These are phyloP conservation scores for Bimastos eiseni DNA, from an alignment of 2,888 invertebrate species.

Conservation along the genomic window DNA sequence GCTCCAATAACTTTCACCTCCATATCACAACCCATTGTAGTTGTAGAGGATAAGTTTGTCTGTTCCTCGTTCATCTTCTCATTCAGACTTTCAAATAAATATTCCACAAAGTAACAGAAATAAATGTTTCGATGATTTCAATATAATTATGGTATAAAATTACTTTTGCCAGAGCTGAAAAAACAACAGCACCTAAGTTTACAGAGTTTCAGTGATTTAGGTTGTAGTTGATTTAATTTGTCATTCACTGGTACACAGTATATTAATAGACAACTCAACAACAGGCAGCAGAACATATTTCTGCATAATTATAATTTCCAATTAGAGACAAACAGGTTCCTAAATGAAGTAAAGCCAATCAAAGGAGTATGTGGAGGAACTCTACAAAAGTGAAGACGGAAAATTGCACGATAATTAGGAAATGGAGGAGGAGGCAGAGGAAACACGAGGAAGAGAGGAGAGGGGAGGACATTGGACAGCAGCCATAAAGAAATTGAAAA, in stretches of 20 bases:
- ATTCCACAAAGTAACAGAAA: background rate
- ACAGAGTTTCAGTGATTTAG: background rate
- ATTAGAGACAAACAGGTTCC: too few relatives aligned
- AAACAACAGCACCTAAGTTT: constrained; percentile 13
- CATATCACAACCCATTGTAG: background rate
- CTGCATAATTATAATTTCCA: too few relatives aligned
- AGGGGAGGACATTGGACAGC: too few relatives aligned
- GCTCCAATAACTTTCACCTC: background rate
- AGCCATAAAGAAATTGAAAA: too few relatives aligned
- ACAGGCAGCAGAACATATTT: background rate
- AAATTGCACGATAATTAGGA: too few relatives aligned
- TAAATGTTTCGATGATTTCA: background rate
- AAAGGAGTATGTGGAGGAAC: too few relatives aligned
- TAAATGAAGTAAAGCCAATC: too few relatives aligned
- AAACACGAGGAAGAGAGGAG: too few relatives aligned
- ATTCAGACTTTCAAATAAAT: constrained; percentile 13
- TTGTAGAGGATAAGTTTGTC: background rate
- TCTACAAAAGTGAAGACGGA: too few relatives aligned
- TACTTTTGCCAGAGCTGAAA: background rate
- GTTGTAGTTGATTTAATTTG: too few relatives aligned
- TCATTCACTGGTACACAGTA: background rate
- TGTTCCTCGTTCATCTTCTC: background rate
- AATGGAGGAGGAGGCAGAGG: too few relatives aligned
- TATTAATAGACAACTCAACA: background rate
- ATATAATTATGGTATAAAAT: background rate